Evolutionary conservation across 2,113 vertebrate species (phyloP).

Genomic region (Scomber japonicus): DNA sequence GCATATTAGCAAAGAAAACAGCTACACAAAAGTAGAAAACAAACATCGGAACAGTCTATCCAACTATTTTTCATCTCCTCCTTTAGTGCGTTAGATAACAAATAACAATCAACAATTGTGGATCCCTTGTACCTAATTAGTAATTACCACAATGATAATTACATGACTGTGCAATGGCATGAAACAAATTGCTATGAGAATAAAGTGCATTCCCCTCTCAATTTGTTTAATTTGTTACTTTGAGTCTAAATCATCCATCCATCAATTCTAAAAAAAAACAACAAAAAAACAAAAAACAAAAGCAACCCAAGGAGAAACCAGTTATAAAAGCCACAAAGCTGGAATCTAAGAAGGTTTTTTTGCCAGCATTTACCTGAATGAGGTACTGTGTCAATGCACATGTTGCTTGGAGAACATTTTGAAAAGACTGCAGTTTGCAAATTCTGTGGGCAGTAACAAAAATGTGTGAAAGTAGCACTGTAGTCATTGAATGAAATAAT

Average conservation of each 20-base stretch:
- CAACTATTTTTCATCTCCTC: conserved; percentile 18
- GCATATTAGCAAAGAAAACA: conserved; percentile 33
- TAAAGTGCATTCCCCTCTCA: conserved; percentile 65
- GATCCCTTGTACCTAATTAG: conserved; percentile 72
- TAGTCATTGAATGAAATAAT: too few relatives aligned
- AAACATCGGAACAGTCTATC: conserved; percentile 42
- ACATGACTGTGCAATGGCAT: conserved; percentile 70
- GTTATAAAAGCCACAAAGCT: not conserved
- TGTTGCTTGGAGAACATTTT: too few relatives aligned
- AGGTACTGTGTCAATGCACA: too few relatives aligned
- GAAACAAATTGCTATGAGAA: conserved; percentile 72
- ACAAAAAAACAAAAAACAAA: conserved; percentile 27
- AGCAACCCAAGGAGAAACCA: not conserved
- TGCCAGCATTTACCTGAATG: too few relatives aligned
- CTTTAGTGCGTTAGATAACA: conserved; percentile 42
- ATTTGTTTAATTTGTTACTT: conserved; percentile 66
- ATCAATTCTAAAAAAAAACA: conserved; percentile 32
- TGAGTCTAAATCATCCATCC: conserved; percentile 56
- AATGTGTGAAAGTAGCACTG: too few relatives aligned
- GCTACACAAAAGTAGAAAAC: conserved; percentile 31
- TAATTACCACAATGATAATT: conserved; percentile 76
- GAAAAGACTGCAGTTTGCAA: too few relatives aligned
- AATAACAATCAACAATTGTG: conserved; percentile 69
- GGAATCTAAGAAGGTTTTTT: not conserved
- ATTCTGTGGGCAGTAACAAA: too few relatives aligned